Base-by-base conservation (phyloP, 2,888 invertebrate species). In the Corbicula japonica region DNA sequence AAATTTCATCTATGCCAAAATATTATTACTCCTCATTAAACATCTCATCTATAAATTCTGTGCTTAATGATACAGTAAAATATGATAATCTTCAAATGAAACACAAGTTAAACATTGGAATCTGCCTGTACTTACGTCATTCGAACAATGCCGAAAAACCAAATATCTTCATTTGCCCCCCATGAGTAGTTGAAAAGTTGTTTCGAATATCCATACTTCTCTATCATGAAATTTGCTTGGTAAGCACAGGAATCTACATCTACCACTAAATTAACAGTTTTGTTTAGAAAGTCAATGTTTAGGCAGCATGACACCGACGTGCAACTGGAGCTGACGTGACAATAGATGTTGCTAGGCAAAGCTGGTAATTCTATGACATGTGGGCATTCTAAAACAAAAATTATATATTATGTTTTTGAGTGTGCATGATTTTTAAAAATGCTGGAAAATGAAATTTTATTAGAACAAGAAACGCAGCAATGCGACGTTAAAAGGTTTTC, bases 111-210 rank as follows among this genome's bases (percentile, higher is more conserved):
- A n/a, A n/a, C n/a, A n/a, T n/a, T n/a, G n/a, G n/a, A n/a, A n/a
- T n/a, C n/a, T n/a, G n/a, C n/a, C n/a, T n/a, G n/a, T n/a, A 46
- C 30, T 21, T 52, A 65, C 65, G 50, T 65, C 6, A 52, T 52
- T 18, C 65, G 15, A 8, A 65, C 5, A 35, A 65, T 38, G 12
- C 65, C 65, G 18, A 26, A 52, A 12, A 65, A 3, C 38, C 65
- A 52, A 1, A 65, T 2, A 0, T 52, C 21, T 3, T 65, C 35
- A 6, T 5, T 23, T 18, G 12, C 4, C 8, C 65, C 65, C 65
- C 65, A 65, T 3, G 50, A n/a, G 32, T 52, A 65, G 10, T 34
- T 35, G 12, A 65, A 65, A 1, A 65, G 26, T 1, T 52, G 50
- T 18, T 48, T 50, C 1, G 34, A 15, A 18, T 35, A 35, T 10